Evolutionary conservation across 37 sponge, comb jelly and placozoan species (phyloP), one percentile per base, ranked within the genome.

Genomic region (Tethya wilhelma): DNA sequence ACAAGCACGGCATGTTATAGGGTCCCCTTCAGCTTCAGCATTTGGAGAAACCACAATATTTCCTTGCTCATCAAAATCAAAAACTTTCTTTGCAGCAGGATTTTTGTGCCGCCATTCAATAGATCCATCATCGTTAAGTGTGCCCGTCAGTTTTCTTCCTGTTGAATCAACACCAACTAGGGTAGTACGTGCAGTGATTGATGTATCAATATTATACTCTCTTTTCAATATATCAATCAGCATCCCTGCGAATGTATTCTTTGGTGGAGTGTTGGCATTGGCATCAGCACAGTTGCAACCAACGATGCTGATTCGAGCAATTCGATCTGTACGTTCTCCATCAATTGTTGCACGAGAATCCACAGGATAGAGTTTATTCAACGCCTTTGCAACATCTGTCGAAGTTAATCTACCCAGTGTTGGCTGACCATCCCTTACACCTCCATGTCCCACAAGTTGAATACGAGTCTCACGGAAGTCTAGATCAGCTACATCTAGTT

Each of bases 91-190:
- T 17, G 19, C 56, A 22, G 57, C 12, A 17, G 57, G 25, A 46
- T 73, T 30, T 25, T 73, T 73, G 57, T 73, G 53, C 17, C 12
- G 12, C 74, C 74, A 73, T 8, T 49, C 56, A 19, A 73, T 73
- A 49, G 55, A 19, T 73, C 56, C 56, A 53, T 73, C 57, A 23
- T 23, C 43, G 12, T 69, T 38, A 17, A 55, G 28, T 17, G 11
- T 26, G 25, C 74, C 56, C 9, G 74, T 73, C 30, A 73, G 31
- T 32, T 73, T 73, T 17, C 56, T 44, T 7, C 74, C 74, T 17
- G 33, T 44, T 29, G 55, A 55, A 25, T 73, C 74, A 46, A 73
- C 74, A 73, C 6, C 8, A 29, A 73, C 74, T 7, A 73, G 56
- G 14, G 74, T 32, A 28, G 74, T 29, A 9, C 56, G 12, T 37